phyloP scores from a whole-genome alignment of 2,113 vertebrate genomes.

The Pimephales promelas region DNA sequence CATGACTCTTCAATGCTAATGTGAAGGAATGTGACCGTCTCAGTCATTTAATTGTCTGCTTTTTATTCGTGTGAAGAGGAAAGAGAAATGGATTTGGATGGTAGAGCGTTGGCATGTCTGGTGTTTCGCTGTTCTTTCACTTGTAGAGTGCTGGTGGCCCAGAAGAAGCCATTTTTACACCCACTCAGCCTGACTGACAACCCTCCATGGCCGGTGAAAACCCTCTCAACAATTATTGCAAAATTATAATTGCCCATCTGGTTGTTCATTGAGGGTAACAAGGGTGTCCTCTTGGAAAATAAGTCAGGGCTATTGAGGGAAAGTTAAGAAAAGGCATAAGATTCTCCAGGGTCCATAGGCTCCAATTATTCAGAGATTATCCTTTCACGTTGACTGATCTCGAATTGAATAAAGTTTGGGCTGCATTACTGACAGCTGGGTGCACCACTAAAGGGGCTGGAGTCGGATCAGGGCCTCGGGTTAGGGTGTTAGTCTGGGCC shows the following conservation, averaged over 20 bases:
- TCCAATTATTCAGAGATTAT: constrained; percentile 97
- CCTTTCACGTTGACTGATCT: constrained; percentile 85
- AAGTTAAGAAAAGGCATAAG: constrained; percentile 67
- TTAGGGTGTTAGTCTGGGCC: constrained; percentile 83
- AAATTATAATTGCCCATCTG: constrained; percentile 84
- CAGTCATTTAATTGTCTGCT: constrained; percentile 52
- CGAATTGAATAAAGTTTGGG: constrained; percentile 85
- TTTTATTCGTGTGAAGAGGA: constrained; percentile 47
- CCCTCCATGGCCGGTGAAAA: constrained; percentile 66
- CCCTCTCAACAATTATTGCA: constrained; percentile 74
- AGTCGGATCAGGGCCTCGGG: constrained; percentile 79
- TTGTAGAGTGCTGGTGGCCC: constrained; percentile 74
- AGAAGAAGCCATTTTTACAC: constrained; percentile 71
- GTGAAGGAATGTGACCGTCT: constrained; percentile 51
- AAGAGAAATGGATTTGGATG: constrained; percentile 57
- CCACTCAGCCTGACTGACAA: constrained; percentile 72
- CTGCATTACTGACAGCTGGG: constrained; percentile 85
- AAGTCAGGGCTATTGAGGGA: constrained; percentile 61
- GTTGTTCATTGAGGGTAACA: constrained; percentile 75
- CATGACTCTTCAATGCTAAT: constrained; percentile 48
- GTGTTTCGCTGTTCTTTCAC: constrained; percentile 69
- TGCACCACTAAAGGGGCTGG: constrained; percentile 83
- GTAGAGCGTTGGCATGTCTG: constrained; percentile 65
- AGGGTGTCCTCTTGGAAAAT: constrained; percentile 68
- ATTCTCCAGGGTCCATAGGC: constrained; percentile 84